Evolutionary conservation across 1,140 invertebrate genomes (phyloP).

Genomic region (Drosophila hydei): DNA sequence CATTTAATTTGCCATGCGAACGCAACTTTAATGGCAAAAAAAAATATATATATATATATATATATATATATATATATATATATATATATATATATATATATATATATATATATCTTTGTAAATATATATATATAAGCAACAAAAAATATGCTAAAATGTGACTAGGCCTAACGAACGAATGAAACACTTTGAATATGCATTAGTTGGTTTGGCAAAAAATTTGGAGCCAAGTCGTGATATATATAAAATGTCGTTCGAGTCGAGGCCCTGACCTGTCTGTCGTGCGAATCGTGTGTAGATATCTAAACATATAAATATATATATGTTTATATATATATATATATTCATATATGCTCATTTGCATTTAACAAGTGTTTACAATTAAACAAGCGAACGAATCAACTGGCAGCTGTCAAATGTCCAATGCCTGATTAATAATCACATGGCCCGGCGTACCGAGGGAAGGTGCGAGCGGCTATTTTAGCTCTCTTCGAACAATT

Average conservation of each 20-base stretch:
- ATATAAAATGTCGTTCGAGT: slow-evolving; percentile 8
- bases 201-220: slow-evolving; percentile 29
- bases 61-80: slow-evolving; percentile 11
- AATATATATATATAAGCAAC: background rate
- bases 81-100: slow-evolving; percentile 37
- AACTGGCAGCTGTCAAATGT: slow-evolving; percentile 39
- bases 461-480: background rate
- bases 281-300: slow-evolving; percentile 13
- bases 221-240: slow-evolving; percentile 60
- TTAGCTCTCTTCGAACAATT: slow-evolving; percentile 44
- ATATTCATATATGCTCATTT: slow-evolving; percentile 50
- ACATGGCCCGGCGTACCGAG: background rate
- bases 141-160: slow-evolving; percentile 21
- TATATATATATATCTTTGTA: slow-evolving; percentile 15
- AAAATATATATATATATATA: slow-evolving; percentile 32
- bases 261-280: slow-evolving; percentile 38
- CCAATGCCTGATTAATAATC: slow-evolving; percentile 63
- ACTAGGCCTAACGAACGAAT: slow-evolving; percentile 8
- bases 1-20: slow-evolving; percentile 73
- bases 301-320: background rate
- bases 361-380: slow-evolving; percentile 76
- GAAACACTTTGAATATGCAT: slow-evolving; percentile 68
- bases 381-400: slow-evolving; percentile 57
- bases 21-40: slow-evolving; percentile 45
- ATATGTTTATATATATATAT: background rate